Conservation (phyloP, 2,113 vertebrate genomes). For the Pygoscelis antarcticus region DNA sequence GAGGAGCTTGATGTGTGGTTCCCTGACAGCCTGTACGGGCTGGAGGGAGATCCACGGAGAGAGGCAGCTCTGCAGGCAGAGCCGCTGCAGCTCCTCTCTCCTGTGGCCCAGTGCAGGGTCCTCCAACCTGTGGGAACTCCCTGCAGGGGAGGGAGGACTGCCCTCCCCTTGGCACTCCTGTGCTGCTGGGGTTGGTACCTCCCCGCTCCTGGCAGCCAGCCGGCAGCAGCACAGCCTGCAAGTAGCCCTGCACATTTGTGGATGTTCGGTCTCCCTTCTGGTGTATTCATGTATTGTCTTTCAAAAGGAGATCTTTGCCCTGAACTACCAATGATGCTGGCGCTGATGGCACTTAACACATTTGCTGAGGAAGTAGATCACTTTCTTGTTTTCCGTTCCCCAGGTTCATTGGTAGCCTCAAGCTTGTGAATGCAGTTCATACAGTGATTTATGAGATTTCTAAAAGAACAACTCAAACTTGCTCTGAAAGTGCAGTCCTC, state of each 20-base stretch:
- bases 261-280: not conserved
- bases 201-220: not conserved
- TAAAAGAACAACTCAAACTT: not conserved
- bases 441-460: not conserved
- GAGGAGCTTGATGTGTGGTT: not conserved
- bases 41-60: not conserved
- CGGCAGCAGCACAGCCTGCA: not conserved
- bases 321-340: not conserved
- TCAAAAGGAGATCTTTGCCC: not conserved
- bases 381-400: not conserved
- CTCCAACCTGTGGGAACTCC: not conserved
- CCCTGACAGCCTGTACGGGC: not conserved
- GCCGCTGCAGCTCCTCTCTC: not conserved
- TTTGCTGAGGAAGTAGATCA: not conserved
- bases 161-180: not conserved
- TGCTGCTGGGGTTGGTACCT: too few species aligned
- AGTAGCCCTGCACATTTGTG: too few species aligned
- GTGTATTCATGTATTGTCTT: accelerated
- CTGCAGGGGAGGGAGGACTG: not conserved
- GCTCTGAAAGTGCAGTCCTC: not conserved
- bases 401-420: not conserved
- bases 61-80: not conserved
- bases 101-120: not conserved
- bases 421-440: not conserved
- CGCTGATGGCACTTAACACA: accelerated